Percentiles rank a stretch among this genome's conserved stretches.
phyloP scores from a whole-genome alignment of 92 coral and sea anemone species.

The Nematostella vectensis region DNA sequence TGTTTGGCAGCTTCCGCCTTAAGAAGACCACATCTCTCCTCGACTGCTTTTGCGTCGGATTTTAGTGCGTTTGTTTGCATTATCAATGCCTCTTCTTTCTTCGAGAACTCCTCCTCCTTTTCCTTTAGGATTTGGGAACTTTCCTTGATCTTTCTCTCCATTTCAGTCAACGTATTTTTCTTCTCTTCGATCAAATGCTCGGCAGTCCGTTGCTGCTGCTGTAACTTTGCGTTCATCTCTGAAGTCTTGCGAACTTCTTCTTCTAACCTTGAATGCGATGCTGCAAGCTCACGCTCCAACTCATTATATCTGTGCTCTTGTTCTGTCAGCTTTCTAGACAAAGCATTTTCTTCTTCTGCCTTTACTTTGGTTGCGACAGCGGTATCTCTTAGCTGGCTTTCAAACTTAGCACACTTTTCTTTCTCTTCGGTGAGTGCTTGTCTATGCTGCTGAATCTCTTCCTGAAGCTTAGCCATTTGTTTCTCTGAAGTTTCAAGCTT shows the following conservation, averaged over 20 bases:
- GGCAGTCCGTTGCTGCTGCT: constrained; percentile 14
- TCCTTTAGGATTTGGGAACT: constrained; percentile 23
- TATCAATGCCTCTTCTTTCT: constrained; percentile 29
- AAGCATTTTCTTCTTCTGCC: constrained; percentile 36
- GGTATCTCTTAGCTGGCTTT: constrained; percentile 31
- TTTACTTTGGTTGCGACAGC: constrained; percentile 14
- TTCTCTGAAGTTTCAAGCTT: constrained; percentile 36
- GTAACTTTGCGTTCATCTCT: too few relatives aligned
- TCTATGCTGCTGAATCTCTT: constrained; percentile 20
- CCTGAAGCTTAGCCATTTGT: constrained; percentile 12
- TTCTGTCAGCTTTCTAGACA: constrained; percentile 38
- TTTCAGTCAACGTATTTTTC: constrained; percentile 11
- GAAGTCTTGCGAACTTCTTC: too few relatives aligned
- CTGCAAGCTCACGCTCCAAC: constrained; percentile 9
- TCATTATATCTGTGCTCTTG: constrained; percentile 14
- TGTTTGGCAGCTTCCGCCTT: constrained; percentile 43
- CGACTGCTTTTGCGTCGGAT: constrained; percentile 19
- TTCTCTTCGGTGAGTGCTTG: constrained; percentile 19
- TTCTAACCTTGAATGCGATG: background rate
- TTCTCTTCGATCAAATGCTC: background rate
- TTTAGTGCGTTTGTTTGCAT: constrained; percentile 18
- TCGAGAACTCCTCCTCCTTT: constrained; percentile 24
- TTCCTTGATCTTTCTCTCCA: constrained; percentile 19
- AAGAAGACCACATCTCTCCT: constrained; percentile 20
- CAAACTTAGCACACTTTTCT: constrained; percentile 15